These are phyloP conservation scores for Melanaphis sacchari DNA, from an alignment of 1,140 invertebrate species.

Conservation along the genomic window DNA sequence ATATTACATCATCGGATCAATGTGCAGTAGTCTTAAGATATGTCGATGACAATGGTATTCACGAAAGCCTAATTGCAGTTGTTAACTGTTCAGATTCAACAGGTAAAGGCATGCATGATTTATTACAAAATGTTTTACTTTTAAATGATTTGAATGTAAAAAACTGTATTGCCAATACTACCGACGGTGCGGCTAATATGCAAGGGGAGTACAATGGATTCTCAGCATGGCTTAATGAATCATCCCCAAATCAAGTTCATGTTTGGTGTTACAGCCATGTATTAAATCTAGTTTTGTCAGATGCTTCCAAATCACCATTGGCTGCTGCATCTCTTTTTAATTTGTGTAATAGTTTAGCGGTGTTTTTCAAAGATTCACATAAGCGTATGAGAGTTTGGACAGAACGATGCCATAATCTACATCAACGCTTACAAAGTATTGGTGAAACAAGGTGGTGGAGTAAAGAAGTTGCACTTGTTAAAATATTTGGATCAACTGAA, in stretches of 20 bases:
- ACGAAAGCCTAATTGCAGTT: conserved; percentile 58
- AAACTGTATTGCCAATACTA: conserved; percentile 58
- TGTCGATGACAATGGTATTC: conserved; percentile 13
- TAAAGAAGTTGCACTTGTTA: conserved; percentile 21
- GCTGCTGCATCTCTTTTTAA: conserved; percentile 10
- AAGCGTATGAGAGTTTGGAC: neutral
- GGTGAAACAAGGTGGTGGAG: conserved; percentile 25
- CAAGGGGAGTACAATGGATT: conserved; percentile 59
- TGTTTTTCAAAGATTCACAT: conserved; percentile 21
- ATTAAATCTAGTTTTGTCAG: conserved; percentile 16
- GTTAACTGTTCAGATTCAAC: conserved; percentile 55
- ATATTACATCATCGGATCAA: conserved; percentile 59
- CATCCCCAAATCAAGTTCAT: neutral
- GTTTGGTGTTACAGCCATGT: conserved; percentile 21
- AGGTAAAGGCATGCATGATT: conserved; percentile 56
- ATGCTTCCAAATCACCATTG: conserved; percentile 19
- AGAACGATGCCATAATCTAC: neutral
- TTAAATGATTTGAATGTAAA: conserved; percentile 19
- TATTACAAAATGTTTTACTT: conserved; percentile 33
- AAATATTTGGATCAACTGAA: neutral
- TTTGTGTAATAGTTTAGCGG: conserved; percentile 10
- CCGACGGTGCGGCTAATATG: conserved; percentile 60
- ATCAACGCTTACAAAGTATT: conserved; percentile 10
- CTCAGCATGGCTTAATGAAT: conserved; percentile 37
- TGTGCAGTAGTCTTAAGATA: conserved; percentile 59